These are phyloP conservation scores for Gymnodraco acuticeps DNA, from an alignment of 2,797 vertebrate species.

Conservation along the genomic window DNA sequence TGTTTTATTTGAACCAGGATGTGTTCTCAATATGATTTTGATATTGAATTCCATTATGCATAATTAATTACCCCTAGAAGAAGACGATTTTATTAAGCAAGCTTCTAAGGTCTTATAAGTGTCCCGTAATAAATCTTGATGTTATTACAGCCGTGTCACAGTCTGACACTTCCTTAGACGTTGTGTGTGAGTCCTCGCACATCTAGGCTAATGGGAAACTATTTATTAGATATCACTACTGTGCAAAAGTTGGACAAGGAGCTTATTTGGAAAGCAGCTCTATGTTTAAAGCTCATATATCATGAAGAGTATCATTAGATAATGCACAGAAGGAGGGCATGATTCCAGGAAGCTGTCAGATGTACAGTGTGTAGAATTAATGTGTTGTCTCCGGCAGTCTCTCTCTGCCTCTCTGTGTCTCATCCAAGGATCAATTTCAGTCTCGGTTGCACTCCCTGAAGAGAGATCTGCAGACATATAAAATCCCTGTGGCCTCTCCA, in stretches of 20 bases:
- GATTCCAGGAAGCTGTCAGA: constrained; percentile 51
- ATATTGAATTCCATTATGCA: background rate
- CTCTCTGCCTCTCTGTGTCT: constrained; percentile 1
- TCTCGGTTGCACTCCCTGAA: constrained; percentile 34
- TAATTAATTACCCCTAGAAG: background rate
- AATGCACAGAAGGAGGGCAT: constrained; percentile 1
- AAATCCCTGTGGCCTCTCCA: constrained; percentile 18
- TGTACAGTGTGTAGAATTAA: constrained; percentile 28
- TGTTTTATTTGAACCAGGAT: background rate
- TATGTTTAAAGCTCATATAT: constrained; percentile 21
- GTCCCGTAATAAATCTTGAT: constrained; percentile 29
- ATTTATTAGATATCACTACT: constrained; percentile 52
- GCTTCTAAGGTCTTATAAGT: constrained; percentile 1
- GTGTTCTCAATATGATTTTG: constrained; percentile 13
- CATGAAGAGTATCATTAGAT: constrained; percentile 9
- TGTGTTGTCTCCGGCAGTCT: constrained; percentile 35
- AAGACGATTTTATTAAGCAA: background rate
- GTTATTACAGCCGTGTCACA: constrained; percentile 26
- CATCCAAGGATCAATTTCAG: constrained; percentile 50
- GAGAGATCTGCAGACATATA: constrained; percentile 20
- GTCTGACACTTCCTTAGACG: constrained; percentile 32
- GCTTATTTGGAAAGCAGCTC: background rate
- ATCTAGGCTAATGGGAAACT: constrained; percentile 51
- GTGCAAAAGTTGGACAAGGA: constrained; percentile 52
- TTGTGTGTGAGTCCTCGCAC: constrained; percentile 56